A percentile compares a stretch with the other conserved stretches of the same genome.
Conservation (phyloP, 2,888 invertebrate species). For the Corbicula japonica region DNA sequence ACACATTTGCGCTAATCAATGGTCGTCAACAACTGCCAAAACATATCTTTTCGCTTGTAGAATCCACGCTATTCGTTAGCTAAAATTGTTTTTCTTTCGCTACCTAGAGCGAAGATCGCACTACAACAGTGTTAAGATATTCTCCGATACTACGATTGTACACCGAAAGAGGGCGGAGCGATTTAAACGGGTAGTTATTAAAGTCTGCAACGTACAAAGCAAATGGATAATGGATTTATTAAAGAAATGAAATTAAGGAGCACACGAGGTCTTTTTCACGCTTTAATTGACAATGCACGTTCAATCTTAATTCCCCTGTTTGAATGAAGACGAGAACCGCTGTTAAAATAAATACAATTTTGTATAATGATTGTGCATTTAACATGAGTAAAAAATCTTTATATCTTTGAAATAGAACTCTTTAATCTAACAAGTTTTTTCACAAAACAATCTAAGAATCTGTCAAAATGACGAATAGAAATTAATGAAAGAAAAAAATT, state of each 20-base stretch:
- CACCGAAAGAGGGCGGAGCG: slow-evolving; percentile 34
- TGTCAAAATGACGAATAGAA: no score
- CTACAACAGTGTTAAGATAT: slow-evolving; percentile 14
- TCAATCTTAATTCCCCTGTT: no score
- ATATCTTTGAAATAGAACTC: no score
- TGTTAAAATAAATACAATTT: no score
- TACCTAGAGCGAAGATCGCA: background rate
- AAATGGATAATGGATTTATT: slow-evolving; percentile 10
- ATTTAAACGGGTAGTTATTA: slow-evolving; percentile 31
- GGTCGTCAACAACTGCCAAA: slow-evolving; percentile 37
- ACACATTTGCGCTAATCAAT: slow-evolving; percentile 35
- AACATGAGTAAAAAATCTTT: no score
- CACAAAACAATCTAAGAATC: no score
- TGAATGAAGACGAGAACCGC: no score
- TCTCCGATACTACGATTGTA: slow-evolving; percentile 31
- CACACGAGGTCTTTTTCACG: no score
- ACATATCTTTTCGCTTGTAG: slow-evolving; percentile 29
- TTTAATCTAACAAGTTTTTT: no score
- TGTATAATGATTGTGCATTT: no score
- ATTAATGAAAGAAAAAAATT: no score
- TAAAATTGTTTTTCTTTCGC: slow-evolving; percentile 17
- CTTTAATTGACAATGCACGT: no score
- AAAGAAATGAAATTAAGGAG: background rate
- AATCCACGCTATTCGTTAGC: slow-evolving; percentile 27
- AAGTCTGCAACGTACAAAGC: background rate